These are phyloP conservation scores for Dryobates pubescens DNA, from an alignment of 2,797 vertebrate genomes.

Conservation along the genomic window DNA sequence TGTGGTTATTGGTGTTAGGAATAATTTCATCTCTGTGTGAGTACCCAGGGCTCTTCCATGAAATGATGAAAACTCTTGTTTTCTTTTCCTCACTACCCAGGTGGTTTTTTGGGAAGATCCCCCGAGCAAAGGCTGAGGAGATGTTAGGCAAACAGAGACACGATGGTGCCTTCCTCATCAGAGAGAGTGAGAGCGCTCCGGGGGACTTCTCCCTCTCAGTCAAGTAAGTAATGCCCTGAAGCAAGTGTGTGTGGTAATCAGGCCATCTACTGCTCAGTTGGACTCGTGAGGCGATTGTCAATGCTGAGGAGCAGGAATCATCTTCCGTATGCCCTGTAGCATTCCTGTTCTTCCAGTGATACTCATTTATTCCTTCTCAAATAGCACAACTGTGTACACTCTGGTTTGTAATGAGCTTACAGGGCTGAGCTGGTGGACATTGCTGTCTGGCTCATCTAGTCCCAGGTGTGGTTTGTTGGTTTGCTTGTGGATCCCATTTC, in stretches of 20 bases:
- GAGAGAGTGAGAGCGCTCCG: constrained; percentile 98
- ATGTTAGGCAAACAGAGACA: constrained; percentile 99
- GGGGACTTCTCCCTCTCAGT: constrained; percentile 99
- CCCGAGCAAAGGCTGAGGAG: constrained; percentile 97
- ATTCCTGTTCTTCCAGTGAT: background rate
- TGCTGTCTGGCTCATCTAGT: background rate
- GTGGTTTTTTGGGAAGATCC: constrained; percentile 99
- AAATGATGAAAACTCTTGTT: background rate
- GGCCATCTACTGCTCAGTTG: background rate
- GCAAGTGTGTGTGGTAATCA: background rate
- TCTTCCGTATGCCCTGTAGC: background rate
- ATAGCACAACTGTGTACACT: background rate
- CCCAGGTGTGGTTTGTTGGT: background rate
- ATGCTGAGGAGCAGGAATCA: background rate
- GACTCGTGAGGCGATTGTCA: background rate
- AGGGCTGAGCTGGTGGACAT: background rate
- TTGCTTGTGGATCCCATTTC: background rate
- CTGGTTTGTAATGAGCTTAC: background rate
- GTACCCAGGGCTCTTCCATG: background rate
- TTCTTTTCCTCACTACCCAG: constrained; percentile 74
- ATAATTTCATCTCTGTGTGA: background rate
- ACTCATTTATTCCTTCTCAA: background rate
- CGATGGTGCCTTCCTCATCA: constrained; percentile 96
- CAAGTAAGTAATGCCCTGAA: constrained; percentile 85
- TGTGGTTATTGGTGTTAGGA: background rate